Evolutionary conservation across 1,140 invertebrate genomes (phyloP).

Genomic region (Drosophila subobscura): DNA sequence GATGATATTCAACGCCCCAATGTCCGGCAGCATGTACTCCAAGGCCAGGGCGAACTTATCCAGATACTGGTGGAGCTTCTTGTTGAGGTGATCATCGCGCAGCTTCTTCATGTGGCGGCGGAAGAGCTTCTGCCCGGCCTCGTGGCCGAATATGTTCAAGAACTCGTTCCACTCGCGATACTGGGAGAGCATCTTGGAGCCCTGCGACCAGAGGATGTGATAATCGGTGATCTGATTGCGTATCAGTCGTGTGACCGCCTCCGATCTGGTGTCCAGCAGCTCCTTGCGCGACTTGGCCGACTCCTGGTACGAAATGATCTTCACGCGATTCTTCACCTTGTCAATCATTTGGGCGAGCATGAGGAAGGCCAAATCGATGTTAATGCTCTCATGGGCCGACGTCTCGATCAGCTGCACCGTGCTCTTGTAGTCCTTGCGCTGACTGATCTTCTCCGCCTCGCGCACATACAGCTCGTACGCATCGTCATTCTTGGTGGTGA

Average conservation of each 20-base stretch:
- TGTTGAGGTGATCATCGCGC: conserved; percentile 92
- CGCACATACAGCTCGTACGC: conserved; percentile 93
- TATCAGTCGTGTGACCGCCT: conserved; percentile 93
- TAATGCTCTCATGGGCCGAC: conserved; percentile 98
- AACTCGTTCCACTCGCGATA: conserved; percentile 96
- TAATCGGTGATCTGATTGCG: conserved; percentile 91
- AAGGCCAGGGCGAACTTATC: conserved; percentile 91
- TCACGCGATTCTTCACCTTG: conserved; percentile 86
- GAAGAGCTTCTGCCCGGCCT: conserved; percentile 92
- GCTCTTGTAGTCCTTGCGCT: conserved; percentile 96
- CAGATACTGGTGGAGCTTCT: conserved; percentile 92
- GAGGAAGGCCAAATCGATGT: conserved; percentile 97
- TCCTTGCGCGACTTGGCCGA: conserved; percentile 94
- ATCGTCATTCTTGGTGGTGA: conserved; percentile 98
- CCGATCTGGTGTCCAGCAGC: conserved; percentile 93
- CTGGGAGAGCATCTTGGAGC: conserved; percentile 92
- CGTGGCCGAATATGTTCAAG: conserved; percentile 93
- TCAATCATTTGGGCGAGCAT: conserved; percentile 96
- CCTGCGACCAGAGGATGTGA: conserved; percentile 93
- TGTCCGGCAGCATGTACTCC: conserved; percentile 92
- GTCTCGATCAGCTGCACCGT: conserved; percentile 96
- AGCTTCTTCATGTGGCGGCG: conserved; percentile 92
- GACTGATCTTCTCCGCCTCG: conserved; percentile 94
- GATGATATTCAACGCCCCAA: conserved; percentile 86
- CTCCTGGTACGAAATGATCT: conserved; percentile 93